Conservation (phyloP, 2,113 vertebrate species). For the Gnathonemus echidnorhynchus region DNA sequence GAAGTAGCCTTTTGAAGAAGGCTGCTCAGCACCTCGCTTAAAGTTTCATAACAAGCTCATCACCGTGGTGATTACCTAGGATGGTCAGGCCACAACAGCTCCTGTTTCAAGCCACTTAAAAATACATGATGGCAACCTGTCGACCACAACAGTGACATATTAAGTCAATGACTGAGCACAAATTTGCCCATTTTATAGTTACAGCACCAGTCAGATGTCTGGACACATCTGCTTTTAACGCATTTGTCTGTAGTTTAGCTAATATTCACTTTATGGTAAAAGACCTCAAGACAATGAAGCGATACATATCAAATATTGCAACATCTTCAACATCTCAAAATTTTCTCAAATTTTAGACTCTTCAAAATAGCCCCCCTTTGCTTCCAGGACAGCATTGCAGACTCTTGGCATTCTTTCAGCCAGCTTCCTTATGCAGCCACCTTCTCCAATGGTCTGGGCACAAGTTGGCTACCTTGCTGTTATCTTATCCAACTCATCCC, state of each 20-base stretch:
- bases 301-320: background rate
- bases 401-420: background rate
- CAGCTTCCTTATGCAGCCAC: background rate
- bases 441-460: background rate
- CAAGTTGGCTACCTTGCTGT: background rate
- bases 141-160: background rate
- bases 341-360: background rate
- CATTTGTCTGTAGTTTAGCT: background rate
- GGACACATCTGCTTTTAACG: background rate
- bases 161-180: background rate
- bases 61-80: background rate
- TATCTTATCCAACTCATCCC: background rate
- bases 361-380: background rate
- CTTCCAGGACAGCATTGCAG: background rate
- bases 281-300: background rate
- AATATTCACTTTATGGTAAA: background rate
- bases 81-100: background rate
- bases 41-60: background rate
- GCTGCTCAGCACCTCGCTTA: background rate
- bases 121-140: conserved; percentile 6
- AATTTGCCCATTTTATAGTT: background rate
- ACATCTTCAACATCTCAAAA: background rate
- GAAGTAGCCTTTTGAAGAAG: background rate
- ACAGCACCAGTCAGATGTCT: background rate
- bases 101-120: background rate